Conservation (phyloP, 2,888 invertebrate species). For the Mellilla xanthometata region DNA sequence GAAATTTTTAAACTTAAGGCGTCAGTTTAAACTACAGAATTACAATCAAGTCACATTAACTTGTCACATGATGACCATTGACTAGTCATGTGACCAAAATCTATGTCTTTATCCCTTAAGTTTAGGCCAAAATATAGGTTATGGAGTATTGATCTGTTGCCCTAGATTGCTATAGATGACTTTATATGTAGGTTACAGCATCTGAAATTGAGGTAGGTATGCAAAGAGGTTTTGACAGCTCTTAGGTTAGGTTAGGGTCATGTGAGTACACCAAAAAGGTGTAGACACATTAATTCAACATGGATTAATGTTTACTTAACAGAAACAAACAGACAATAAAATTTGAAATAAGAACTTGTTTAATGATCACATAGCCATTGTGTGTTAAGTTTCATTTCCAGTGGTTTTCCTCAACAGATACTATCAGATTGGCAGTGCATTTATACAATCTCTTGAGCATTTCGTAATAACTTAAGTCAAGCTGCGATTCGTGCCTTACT, state of each 20-base stretch:
- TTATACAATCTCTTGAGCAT: neutral
- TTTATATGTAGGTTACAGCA: slow-evolving; percentile 8
- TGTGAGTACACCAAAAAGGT: neutral
- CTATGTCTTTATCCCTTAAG: neutral
- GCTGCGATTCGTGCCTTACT: neutral
- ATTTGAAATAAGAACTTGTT: too few relatives aligned
- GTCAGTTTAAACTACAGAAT: too few relatives aligned
- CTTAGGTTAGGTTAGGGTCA: neutral
- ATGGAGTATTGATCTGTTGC: slow-evolving; percentile 13
- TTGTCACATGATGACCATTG: slow-evolving; percentile 56
- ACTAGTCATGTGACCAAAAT: slow-evolving; percentile 56
- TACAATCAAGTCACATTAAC: slow-evolving; percentile 26
- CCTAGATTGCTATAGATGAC: slow-evolving; percentile 7
- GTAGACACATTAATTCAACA: too few relatives aligned
- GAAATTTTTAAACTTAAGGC: too few relatives aligned
- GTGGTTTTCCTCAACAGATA: neutral
- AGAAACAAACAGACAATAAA: too few relatives aligned
- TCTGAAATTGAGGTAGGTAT: slow-evolving; percentile 4
- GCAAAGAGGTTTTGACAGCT: slow-evolving; percentile 2
- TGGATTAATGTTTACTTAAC: too few relatives aligned
- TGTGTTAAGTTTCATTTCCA: neutral
- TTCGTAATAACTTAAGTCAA: too few relatives aligned
- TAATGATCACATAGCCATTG: too few relatives aligned
- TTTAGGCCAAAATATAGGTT: neutral
- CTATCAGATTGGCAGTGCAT: neutral